Percentiles rank a stretch among this genome's conserved stretches.
phyloP scores from a whole-genome alignment of 2,888 invertebrate species.

The Chalcis sispes region DNA sequence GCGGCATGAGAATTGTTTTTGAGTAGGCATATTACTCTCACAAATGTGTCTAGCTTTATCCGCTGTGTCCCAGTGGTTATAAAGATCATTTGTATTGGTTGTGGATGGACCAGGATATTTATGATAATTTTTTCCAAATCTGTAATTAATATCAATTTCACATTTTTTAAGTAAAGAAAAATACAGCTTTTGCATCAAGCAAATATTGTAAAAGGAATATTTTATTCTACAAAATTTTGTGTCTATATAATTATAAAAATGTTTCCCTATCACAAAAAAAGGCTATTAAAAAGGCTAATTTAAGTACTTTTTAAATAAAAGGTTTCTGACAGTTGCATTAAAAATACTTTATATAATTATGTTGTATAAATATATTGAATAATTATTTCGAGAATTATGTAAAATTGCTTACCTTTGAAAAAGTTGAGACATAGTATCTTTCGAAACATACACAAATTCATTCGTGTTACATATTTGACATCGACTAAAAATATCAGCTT shows the following conservation, averaged over 20 bases:
- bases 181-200: too few relatives aligned
- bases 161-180: too few relatives aligned
- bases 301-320: too few relatives aligned
- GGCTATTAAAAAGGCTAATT: too few relatives aligned
- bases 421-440: conserved; percentile 72
- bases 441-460: conserved; percentile 76
- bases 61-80: conserved; percentile 31
- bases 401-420: conserved; percentile 17
- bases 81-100: not conserved
- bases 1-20: conserved; percentile 56
- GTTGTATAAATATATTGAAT: not conserved
- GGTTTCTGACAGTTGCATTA: too few relatives aligned
- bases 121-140: conserved; percentile 17
- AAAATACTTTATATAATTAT: too few relatives aligned
- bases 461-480: conserved; percentile 81
- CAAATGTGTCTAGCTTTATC: conserved; percentile 16
- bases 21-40: not conserved
- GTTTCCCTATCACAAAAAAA: too few relatives aligned
- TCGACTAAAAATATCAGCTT: conserved; percentile 83
- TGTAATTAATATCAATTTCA: not conserved
- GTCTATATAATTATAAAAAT: too few relatives aligned
- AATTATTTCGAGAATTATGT: not conserved
- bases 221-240: too few relatives aligned
- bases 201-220: too few relatives aligned
- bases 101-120: conserved; percentile 9